These are phyloP conservation scores for Borostomias antarcticus DNA, from an alignment of 2,797 vertebrate species.

Conservation along the genomic window DNA sequence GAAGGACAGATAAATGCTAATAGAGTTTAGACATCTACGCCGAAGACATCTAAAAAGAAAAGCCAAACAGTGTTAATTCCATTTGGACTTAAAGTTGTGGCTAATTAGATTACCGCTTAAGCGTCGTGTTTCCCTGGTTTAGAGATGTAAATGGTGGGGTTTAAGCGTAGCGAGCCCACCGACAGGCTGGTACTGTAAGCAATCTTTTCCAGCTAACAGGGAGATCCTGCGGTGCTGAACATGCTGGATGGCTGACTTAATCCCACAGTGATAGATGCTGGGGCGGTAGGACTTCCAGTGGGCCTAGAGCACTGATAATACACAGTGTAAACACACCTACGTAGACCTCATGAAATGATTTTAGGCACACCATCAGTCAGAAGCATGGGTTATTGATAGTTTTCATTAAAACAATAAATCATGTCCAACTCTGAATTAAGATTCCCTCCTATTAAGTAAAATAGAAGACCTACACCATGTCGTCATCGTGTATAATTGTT, in stretches of 20 bases:
- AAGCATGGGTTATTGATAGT: not conserved
- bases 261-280: constrained; percentile 34
- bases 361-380: not conserved
- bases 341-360: not conserved
- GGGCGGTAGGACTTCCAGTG: constrained; percentile 20
- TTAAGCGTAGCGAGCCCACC: constrained; percentile 57
- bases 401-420: not conserved
- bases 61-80: constrained; percentile 56
- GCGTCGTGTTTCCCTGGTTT: constrained; percentile 74
- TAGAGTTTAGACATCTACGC: constrained; percentile 41
- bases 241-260: constrained; percentile 48
- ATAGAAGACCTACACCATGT: no score
- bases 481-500: no score
- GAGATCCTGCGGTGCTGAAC: constrained; percentile 47
- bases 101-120: constrained; percentile 69
- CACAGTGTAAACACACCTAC: not conserved
- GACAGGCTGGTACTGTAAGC: constrained; percentile 6
- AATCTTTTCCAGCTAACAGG: constrained; percentile 31
- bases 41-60: constrained; percentile 29
- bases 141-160: constrained; percentile 62
- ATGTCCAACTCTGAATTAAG: not conserved
- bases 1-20: constrained; percentile 36
- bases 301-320: not conserved
- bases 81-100: constrained; percentile 51
- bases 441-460: no score